phyloP scores from a whole-genome alignment of 2,113 vertebrate species.

The Pteronura brasiliensis region DNA sequence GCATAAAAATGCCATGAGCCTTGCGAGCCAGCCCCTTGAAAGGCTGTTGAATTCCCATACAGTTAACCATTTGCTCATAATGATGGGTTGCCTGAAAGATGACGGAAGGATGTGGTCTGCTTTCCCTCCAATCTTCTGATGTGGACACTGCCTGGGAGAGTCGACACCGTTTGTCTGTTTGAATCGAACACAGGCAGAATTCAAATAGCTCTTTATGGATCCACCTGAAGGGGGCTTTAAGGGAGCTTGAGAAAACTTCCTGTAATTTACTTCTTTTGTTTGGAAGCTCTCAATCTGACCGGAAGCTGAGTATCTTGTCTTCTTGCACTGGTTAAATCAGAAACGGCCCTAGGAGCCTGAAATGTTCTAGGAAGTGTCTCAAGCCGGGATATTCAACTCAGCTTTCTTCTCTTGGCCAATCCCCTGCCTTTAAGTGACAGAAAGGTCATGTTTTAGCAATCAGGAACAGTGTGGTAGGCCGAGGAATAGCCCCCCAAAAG shows the following conservation, averaged over 20 bases:
- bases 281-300: background rate
- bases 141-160: background rate
- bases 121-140: background rate
- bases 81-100: background rate
- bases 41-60: background rate
- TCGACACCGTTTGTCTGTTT: background rate
- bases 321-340: background rate
- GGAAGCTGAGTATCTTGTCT: background rate
- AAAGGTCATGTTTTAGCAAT: background rate
- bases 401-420: background rate
- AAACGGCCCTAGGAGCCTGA: background rate
- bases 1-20: background rate
- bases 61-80: background rate
- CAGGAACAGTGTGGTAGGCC: background rate
- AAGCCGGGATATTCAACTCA: background rate
- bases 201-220: background rate
- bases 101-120: background rate
- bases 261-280: background rate
- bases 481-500: background rate
- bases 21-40: background rate
- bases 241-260: background rate
- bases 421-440: background rate
- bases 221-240: background rate
- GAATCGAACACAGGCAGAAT: background rate
- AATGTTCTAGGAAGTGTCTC: background rate